A percentile compares a stretch with the other conserved stretches of the same genome.
phyloP scores from a whole-genome alignment of 2,888 invertebrate species.

The Drosophila falleni region DNA sequence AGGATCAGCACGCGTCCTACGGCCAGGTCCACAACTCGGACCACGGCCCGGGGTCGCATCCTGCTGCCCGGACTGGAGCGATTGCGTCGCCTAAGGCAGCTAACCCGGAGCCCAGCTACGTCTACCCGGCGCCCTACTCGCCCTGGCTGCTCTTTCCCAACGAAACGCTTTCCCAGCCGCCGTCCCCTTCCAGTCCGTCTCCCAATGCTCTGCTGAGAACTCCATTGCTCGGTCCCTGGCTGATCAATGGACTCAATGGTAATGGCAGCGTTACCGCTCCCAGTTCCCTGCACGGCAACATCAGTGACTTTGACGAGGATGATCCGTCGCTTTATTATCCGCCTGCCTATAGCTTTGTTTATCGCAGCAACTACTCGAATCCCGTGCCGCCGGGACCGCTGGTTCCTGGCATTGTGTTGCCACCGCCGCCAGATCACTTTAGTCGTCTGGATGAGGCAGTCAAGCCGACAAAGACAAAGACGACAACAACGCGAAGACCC shows the following conservation, averaged over 20 bases:
- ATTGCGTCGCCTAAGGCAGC: constrained; percentile 74
- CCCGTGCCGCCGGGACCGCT: constrained; percentile 93
- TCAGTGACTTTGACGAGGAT: constrained; percentile 94
- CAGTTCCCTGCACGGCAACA: constrained; percentile 86
- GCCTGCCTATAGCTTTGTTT: constrained; percentile 95
- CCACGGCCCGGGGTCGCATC: constrained; percentile 85
- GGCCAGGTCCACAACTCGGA: constrained; percentile 73
- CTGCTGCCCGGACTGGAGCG: constrained; percentile 88
- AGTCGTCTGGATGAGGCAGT: constrained; percentile 87
- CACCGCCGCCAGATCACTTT: constrained; percentile 95
- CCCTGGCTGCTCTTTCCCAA: constrained; percentile 86
- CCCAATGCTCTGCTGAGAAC: constrained; percentile 69
- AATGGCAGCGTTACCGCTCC: constrained; percentile 87
- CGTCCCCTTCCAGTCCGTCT: constrained; percentile 41
- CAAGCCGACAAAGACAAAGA: constrained; percentile 81
- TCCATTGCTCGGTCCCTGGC: constrained; percentile 79
- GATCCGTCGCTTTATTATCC: constrained; percentile 96
- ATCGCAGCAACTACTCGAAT: constrained; percentile 91
- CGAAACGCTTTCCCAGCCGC: constrained; percentile 32
- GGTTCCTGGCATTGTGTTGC: constrained; percentile 94
- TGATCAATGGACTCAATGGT: constrained; percentile 82
- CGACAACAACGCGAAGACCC: constrained; percentile 75
- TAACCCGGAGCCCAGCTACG: constrained; percentile 84
- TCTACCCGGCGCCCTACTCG: constrained; percentile 88
- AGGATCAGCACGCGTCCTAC: constrained; percentile 86